Percentiles rank a stretch among this genome's conserved stretches.
Conservation (phyloP, 2,888 invertebrate species). For the Eurytoma adleriae region DNA sequence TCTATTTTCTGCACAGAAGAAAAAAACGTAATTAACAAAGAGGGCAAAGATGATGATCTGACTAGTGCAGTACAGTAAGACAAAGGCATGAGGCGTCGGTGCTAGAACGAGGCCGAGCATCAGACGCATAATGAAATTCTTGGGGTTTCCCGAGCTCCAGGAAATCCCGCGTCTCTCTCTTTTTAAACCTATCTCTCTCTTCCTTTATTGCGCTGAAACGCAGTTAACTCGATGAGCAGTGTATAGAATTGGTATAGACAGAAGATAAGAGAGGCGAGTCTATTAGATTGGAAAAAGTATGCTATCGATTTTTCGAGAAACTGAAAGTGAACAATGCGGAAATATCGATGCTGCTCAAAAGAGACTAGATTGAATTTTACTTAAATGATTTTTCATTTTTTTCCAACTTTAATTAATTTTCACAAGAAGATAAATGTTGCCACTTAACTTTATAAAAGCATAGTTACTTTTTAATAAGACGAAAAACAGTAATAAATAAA, state of each 20-base stretch:
- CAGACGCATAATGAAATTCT: conserved; percentile 52
- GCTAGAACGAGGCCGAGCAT: conserved; percentile 35
- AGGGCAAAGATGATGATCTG: neutral
- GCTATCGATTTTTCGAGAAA: conserved; percentile 9
- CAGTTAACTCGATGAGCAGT: conserved; percentile 23
- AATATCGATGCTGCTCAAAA: no score
- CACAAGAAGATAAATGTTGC: no score
- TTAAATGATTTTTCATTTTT: no score
- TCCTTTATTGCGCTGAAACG: conserved; percentile 3
- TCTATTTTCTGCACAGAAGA: no score
- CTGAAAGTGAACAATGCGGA: no score
- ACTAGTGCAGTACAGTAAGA: neutral
- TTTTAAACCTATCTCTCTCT: neutral
- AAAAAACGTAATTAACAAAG: no score
- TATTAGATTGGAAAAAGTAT: conserved; percentile 20
- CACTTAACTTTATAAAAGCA: no score
- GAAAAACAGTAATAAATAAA: no score
- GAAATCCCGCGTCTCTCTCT: conserved; percentile 10
- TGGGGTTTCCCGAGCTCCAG: conserved; percentile 31
- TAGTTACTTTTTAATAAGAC: no score
- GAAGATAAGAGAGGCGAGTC: neutral
- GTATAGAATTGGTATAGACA: conserved; percentile 9
- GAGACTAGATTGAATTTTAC: no score
- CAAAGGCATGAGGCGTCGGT: conserved; percentile 1
- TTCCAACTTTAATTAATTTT: no score